phyloP scores from a whole-genome alignment of 2,888 invertebrate genomes.

The Calameuta pallipes region DNA sequence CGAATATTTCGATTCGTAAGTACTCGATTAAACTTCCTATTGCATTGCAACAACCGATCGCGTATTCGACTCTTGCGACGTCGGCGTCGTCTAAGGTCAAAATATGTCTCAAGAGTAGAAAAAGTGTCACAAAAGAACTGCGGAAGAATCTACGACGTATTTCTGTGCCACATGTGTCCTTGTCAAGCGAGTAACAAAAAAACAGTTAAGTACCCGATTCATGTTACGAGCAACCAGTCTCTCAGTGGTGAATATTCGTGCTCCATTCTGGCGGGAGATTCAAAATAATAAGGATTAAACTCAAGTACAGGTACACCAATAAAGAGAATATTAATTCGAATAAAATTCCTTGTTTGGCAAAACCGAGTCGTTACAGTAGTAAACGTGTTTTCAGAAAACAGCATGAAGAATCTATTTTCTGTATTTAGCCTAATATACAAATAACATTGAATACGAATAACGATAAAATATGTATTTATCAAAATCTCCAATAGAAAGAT shows the following conservation, averaged over 20 bases:
- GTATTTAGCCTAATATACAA: background rate
- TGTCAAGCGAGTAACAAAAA: background rate
- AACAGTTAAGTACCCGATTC: background rate
- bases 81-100: background rate
- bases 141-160: background rate
- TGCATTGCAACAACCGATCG: background rate
- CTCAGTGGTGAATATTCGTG: background rate
- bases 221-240: background rate
- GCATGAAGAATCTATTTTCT: background rate
- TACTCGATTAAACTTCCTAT: background rate
- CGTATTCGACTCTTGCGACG: background rate
- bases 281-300: background rate
- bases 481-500: no score
- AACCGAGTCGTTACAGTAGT: background rate
- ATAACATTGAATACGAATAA: no score
- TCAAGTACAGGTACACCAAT: background rate
- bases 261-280: background rate
- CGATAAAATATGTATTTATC: no score
- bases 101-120: background rate
- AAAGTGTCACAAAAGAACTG: background rate
- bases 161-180: background rate
- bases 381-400: background rate
- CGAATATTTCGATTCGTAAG: background rate
- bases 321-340: background rate
- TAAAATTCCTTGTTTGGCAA: background rate